These are phyloP conservation scores for Lysandra bellargus DNA, from an alignment of 2,888 invertebrate genomes.

Conservation along the genomic window DNA sequence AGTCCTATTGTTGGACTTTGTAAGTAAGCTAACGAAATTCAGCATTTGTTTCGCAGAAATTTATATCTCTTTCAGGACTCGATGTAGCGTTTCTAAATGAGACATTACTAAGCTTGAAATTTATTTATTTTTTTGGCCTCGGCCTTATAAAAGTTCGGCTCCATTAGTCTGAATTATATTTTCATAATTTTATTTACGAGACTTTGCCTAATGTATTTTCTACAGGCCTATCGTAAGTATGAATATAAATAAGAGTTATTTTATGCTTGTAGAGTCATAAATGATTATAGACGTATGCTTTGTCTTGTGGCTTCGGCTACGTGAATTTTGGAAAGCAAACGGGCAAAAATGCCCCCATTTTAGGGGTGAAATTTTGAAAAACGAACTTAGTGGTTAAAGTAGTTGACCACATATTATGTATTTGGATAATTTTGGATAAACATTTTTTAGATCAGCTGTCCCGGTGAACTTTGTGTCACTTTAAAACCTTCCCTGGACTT, in stretches of 20 bases:
- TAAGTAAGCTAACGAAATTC: neutral
- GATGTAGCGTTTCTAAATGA: neutral
- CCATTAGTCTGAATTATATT: neutral
- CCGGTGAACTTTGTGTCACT: no score
- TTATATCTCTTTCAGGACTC: neutral
- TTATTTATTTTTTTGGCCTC: neutral
- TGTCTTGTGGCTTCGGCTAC: no score
- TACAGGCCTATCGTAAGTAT: neutral
- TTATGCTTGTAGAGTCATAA: neutral
- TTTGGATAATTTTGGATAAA: no score
- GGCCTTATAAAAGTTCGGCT: neutral
- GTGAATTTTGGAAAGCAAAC: no score
- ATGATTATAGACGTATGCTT: neutral
- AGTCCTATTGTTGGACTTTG: neutral
- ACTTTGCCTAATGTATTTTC: neutral
- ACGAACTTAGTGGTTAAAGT: no score
- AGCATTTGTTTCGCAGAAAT: neutral
- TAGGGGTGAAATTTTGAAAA: no score
- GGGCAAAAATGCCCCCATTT: no score
- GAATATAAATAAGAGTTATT: neutral
- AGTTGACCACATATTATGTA: no score
- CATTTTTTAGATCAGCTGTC: no score
- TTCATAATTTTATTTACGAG: constrained; percentile 5
- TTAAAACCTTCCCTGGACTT: no score
- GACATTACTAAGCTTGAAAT: neutral